Percentiles rank a stretch among this genome's conserved stretches.
phyloP scores from a whole-genome alignment of 2,113 vertebrate genomes.

The Bettongia penicillata region DNA sequence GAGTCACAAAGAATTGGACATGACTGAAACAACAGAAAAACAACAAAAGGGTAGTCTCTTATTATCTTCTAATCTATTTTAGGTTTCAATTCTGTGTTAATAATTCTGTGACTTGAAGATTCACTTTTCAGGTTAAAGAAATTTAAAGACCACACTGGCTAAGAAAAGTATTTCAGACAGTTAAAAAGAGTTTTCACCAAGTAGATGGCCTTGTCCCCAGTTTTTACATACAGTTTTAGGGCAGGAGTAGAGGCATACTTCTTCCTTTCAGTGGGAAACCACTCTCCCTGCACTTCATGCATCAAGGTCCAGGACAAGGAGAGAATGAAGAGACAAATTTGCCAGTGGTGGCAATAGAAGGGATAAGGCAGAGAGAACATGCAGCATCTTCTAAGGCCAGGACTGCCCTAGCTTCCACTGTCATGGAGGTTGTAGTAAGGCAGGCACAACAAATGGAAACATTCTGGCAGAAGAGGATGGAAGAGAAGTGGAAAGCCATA shows the following conservation, averaged over 20 bases:
- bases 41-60: background rate
- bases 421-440: background rate
- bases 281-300: background rate
- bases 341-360: background rate
- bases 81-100: background rate
- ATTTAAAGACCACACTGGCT: background rate
- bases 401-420: background rate
- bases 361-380: background rate
- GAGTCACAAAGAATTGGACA: background rate
- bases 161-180: background rate
- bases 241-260: background rate
- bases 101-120: background rate
- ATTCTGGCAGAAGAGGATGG: background rate
- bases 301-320: background rate
- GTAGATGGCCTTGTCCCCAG: background rate
- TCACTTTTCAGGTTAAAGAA: background rate
- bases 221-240: background rate
- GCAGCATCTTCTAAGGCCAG: background rate
- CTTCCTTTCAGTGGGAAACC: background rate
- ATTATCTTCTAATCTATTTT: background rate
- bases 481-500: background rate
- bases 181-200: background rate
- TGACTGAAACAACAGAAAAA: background rate
- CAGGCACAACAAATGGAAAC: background rate
- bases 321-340: background rate